Percentiles rank a stretch among this genome's conserved stretches.
Conservation (phyloP, 2,888 invertebrate species). For the Hoplodrina blanda region DNA sequence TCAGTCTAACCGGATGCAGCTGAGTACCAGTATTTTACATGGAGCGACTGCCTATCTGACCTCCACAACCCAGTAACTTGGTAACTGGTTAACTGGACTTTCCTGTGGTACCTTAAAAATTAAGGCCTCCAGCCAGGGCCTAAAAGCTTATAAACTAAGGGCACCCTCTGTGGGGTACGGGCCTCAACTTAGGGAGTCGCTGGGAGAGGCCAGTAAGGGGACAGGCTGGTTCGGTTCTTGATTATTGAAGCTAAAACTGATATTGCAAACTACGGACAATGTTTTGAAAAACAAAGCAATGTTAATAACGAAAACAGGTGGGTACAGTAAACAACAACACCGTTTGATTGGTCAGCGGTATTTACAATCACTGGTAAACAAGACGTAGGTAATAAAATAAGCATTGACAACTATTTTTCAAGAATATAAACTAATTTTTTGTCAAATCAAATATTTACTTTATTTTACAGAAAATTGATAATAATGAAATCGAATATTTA, state of each 20-base stretch:
- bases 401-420: not conserved
- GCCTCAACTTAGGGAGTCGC: too few species aligned
- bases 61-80: too few species aligned
- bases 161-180: too few species aligned
- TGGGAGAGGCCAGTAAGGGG: too few species aligned
- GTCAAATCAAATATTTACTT: not conserved
- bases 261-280: not conserved
- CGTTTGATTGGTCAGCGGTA: conserved; percentile 8
- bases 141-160: too few species aligned
- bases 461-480: not conserved
- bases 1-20: too few species aligned
- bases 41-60: too few species aligned
- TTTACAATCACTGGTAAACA: conserved; percentile 22
- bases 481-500: not conserved
- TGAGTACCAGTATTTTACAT: too few species aligned
- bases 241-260: not conserved
- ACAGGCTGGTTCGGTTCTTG: not conserved
- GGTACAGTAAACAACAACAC: not conserved
- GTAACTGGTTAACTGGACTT: too few species aligned
- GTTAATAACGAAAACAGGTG: not conserved
- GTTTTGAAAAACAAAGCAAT: not conserved
- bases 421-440: too few species aligned
- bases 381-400: not conserved
- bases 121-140: too few species aligned
- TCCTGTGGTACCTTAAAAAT: too few species aligned